These are phyloP conservation scores for Gallinago nigripennis DNA, from an alignment of 2,797 vertebrate genomes.

Conservation along the genomic window DNA sequence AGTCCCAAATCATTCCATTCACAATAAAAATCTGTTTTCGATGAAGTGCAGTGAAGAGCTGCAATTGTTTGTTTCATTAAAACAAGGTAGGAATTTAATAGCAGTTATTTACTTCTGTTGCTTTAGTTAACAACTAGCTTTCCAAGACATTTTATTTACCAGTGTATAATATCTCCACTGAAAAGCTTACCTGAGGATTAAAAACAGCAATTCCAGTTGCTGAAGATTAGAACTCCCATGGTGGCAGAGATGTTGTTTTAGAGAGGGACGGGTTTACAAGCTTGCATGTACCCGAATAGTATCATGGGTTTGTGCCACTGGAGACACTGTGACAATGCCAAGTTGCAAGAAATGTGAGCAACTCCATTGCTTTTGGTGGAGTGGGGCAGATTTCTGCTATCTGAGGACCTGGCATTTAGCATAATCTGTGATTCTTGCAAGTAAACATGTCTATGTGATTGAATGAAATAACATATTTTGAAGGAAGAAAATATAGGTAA, in stretches of 20 bases:
- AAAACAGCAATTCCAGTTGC: not conserved
- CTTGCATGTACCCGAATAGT: not conserved
- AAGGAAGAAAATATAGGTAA: not conserved
- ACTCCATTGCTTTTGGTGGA: not conserved
- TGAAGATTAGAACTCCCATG: not conserved
- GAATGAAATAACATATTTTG: not conserved
- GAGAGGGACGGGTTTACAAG: not conserved
- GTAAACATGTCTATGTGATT: not conserved
- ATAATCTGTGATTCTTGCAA: not conserved
- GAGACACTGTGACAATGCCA: not conserved
- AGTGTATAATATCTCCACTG: not conserved
- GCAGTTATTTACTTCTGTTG: not conserved
- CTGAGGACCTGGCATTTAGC: not conserved
- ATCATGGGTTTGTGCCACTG: not conserved
- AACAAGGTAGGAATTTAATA: constrained; percentile 24
- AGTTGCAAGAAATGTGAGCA: not conserved
- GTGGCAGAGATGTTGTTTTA: not conserved
- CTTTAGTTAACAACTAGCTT: not conserved
- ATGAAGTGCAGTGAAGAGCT: not conserved
- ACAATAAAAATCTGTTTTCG: not conserved
- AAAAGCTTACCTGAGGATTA: not conserved
- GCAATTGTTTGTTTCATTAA: constrained; percentile 15
- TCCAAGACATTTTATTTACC: not conserved
- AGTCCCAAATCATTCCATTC: constrained; percentile 31
- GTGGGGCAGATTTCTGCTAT: not conserved